A percentile compares a stretch with the other conserved stretches of the same genome.
Conservation (phyloP, 30 jellyfish, hydroid and myxozoan species). For the Turritopsis dohrnii region DNA sequence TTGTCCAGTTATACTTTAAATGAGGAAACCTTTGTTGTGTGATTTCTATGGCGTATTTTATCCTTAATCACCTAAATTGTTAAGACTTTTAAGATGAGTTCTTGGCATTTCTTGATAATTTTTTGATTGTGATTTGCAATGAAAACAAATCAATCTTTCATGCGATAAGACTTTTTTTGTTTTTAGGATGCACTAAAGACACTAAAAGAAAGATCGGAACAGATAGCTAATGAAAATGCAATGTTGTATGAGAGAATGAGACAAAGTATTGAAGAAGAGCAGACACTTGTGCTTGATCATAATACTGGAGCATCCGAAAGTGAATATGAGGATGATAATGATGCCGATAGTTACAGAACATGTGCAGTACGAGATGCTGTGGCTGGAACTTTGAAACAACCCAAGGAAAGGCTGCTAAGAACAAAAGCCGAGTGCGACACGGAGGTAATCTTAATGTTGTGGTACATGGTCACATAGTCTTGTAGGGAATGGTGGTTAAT, state of each 20-base stretch:
- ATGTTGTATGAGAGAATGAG: conserved; percentile 38
- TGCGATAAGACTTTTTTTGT: background rate
- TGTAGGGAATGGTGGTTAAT: too few relatives aligned
- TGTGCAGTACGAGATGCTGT: background rate
- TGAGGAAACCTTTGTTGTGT: too few relatives aligned
- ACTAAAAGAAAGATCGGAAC: conserved; percentile 24
- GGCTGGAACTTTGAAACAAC: background rate
- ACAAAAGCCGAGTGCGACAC: conserved; percentile 5
- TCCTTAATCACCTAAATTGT: too few relatives aligned
- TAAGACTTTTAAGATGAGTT: too few relatives aligned
- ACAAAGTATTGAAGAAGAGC: conserved; percentile 10
- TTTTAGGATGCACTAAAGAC: conserved; percentile 26
- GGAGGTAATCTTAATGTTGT: background rate
- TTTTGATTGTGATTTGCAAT: too few relatives aligned
- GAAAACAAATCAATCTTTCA: background rate
- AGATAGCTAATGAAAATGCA: conserved; percentile 33
- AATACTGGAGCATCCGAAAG: background rate
- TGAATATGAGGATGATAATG: background rate
- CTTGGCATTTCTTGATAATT: too few relatives aligned
- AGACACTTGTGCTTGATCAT: background rate
- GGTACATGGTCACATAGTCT: background rate
- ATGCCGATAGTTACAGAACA: background rate
- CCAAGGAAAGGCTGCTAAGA: conserved; percentile 21
- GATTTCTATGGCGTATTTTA: too few relatives aligned
- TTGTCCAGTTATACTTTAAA: too few relatives aligned